Evolutionary conservation across 2,113 vertebrate genomes (phyloP).

Genomic region (Collichthys lucidus): DNA sequence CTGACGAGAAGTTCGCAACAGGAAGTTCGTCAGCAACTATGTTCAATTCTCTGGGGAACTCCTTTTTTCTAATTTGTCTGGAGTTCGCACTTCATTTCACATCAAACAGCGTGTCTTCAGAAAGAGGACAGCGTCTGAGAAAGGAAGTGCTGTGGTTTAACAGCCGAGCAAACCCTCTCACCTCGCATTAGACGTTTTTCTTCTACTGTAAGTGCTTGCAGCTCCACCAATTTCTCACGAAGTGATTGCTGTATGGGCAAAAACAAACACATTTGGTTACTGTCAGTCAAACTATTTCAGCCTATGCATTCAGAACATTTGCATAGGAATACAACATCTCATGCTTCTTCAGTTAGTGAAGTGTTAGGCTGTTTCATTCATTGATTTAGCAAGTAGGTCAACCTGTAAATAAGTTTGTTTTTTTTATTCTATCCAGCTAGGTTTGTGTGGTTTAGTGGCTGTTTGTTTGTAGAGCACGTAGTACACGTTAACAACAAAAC

Average conservation of each 20-base stretch:
- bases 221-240: conserved; percentile 88
- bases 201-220: conserved; percentile 86
- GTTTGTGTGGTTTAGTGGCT: conserved; percentile 4
- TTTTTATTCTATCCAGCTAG: not conserved
- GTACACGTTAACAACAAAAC: not conserved
- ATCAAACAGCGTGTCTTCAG: not conserved
- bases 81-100: conserved; percentile 17
- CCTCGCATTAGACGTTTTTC: conserved; percentile 89
- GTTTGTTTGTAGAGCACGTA: not conserved
- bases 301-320: not conserved
- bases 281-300: conserved; percentile 2
- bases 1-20: conserved; percentile 34
- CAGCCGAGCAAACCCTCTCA: conserved; percentile 79
- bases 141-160: conserved; percentile 75
- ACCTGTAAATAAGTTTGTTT: not conserved
- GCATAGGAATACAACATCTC: not conserved
- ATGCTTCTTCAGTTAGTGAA: not conserved
- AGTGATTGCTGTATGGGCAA: conserved; percentile 86
- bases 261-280: not conserved
- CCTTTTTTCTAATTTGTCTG: conserved; percentile 19
- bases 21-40: conserved; percentile 32
- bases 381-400: not conserved
- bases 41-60: conserved; percentile 60
- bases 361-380: not conserved
- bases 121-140: conserved; percentile 23